These are phyloP conservation scores for Montipora capitata DNA, from an alignment of 92 coral and sea anemone genomes.

Conservation along the genomic window DNA sequence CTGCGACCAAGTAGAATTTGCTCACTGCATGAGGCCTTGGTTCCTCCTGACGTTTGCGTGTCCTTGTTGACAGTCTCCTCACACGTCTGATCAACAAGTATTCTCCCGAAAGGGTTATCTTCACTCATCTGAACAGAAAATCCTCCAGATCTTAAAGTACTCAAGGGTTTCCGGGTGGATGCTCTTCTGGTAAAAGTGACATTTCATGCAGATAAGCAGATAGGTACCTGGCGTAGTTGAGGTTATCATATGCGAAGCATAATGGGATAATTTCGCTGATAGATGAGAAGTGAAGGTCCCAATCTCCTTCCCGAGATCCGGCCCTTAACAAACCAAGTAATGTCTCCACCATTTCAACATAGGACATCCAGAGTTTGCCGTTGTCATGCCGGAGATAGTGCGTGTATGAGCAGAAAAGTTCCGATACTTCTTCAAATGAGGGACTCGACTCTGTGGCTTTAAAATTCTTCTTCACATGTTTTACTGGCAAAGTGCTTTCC, in stretches of 20 bases:
- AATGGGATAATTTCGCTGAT: conserved; percentile 57
- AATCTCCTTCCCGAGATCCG: conserved; percentile 72
- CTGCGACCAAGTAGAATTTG: conserved; percentile 51
- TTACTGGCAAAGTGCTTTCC: background rate
- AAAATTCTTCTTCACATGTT: conserved; percentile 2
- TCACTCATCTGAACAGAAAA: conserved; percentile 47
- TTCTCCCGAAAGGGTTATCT: conserved; percentile 45
- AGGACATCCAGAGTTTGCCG: conserved; percentile 71
- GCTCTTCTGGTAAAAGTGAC: conserved; percentile 38
- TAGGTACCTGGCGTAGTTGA: conserved; percentile 75
- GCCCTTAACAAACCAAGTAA: conserved; percentile 59
- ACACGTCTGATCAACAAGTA: conserved; percentile 53
- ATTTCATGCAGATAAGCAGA: conserved; percentile 65
- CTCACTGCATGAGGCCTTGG: conserved; percentile 54
- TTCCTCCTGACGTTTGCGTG: conserved; percentile 61
- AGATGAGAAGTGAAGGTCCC: conserved; percentile 52
- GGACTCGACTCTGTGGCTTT: conserved; percentile 15
- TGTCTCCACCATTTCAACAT: conserved; percentile 52
- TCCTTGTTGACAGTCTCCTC: conserved; percentile 58
- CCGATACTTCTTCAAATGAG: background rate
- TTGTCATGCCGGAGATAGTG: conserved; percentile 36
- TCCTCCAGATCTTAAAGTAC: conserved; percentile 58
- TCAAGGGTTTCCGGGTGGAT: conserved; percentile 62
- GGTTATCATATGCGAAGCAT: conserved; percentile 79
- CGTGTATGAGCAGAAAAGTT: conserved; percentile 19